A percentile compares a stretch with the other conserved stretches of the same genome.
Conservation (phyloP, 2,888 invertebrate genomes). For the Cyaniris semiargus region DNA sequence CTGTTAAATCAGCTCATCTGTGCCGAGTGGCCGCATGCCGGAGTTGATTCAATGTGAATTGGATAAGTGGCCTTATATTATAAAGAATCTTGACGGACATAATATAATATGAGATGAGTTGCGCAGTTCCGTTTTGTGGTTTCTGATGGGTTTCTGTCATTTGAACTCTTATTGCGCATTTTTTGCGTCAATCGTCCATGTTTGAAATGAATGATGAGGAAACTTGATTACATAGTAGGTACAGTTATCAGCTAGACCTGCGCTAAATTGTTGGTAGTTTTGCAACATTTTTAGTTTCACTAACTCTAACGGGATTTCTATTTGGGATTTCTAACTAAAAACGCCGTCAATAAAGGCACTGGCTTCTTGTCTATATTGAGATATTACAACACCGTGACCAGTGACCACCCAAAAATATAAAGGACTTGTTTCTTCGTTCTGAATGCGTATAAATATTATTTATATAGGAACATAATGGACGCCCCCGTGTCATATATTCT, state of each 20-base stretch:
- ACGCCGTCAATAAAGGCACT: not conserved
- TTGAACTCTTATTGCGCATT: conserved; percentile 6
- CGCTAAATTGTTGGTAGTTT: not conserved
- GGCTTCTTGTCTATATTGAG: not conserved
- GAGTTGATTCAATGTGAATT: conserved; percentile 45
- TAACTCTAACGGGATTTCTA: too few relatives aligned
- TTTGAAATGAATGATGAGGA: not conserved
- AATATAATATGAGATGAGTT: conserved; percentile 30
- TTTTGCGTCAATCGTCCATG: not conserved
- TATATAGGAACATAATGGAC: conserved; percentile 18
- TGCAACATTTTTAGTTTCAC: not conserved
- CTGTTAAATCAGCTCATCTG: conserved; percentile 43
- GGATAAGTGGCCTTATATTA: conserved; percentile 44
- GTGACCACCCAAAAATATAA: not conserved
- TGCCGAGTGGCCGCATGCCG: conserved; percentile 47
- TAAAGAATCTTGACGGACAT: conserved; percentile 33
- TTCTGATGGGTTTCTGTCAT: conserved; percentile 20
- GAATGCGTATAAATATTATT: not conserved
- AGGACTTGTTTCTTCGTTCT: not conserved
- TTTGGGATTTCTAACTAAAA: too few relatives aligned
- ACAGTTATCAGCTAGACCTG: not conserved
- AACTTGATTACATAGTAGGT: not conserved
- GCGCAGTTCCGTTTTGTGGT: conserved; percentile 25
- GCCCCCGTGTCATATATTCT: conserved; percentile 5
- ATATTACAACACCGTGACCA: not conserved